Conservation (phyloP, 2,113 vertebrate genomes). For the Thinocorus orbignyianus region DNA sequence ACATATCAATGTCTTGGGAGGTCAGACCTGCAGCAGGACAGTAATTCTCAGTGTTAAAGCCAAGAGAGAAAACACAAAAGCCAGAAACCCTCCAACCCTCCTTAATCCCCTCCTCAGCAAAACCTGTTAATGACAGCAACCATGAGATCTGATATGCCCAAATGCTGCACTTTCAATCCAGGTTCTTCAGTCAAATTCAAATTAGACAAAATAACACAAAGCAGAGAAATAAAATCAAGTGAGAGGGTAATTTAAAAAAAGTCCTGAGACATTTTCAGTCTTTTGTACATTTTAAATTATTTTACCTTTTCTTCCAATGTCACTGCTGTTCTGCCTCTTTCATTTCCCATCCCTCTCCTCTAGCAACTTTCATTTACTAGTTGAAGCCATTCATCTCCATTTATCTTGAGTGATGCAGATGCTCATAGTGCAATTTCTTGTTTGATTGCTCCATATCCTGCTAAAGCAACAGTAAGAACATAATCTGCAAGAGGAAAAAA, state of each 20-base stretch:
- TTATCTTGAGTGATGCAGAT: neutral
- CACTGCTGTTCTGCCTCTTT: neutral
- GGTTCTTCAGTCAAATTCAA: neutral
- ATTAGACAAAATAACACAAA: neutral
- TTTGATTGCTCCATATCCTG: neutral
- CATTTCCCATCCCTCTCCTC: neutral
- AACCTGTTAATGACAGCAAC: neutral
- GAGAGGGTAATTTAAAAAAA: neutral
- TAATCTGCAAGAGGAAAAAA: neutral
- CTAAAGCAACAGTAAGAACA: neutral
- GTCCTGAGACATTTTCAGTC: neutral
- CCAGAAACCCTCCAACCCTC: too few relatives aligned
- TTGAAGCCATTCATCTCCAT: neutral
- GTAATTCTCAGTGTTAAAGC: neutral
- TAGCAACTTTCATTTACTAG: neutral
- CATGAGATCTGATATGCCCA: neutral
- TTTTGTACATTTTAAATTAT: neutral
- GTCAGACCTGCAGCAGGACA: neutral
- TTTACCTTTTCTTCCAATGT: constrained; percentile 1
- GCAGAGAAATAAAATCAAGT: neutral
- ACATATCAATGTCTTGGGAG: neutral
- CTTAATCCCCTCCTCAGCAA: neutral
- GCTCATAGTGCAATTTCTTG: neutral
- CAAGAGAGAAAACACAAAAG: neutral
- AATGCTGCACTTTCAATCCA: neutral